Percentiles rank a stretch among this genome's conserved stretches.
phyloP scores from a whole-genome alignment of 2,888 invertebrate genomes.

The Pterobdella sp. region DNA sequence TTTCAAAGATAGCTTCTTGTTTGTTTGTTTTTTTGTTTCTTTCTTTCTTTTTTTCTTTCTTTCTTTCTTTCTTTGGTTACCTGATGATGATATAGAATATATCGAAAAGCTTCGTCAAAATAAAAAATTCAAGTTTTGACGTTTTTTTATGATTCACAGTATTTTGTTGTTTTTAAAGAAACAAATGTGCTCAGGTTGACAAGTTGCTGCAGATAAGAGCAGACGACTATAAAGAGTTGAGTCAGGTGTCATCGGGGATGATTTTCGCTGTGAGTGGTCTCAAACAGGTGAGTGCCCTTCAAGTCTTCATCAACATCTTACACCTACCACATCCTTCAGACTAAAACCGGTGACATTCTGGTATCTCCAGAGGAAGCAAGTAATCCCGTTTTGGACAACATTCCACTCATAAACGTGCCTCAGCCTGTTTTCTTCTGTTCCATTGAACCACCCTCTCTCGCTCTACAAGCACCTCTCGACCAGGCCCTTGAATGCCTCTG shows the following conservation, averaged over 20 bases:
- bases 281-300: slow-evolving; percentile 57
- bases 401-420: slow-evolving; percentile 56
- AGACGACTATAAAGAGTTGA: slow-evolving; percentile 75
- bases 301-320: background rate
- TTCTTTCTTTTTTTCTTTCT: background rate
- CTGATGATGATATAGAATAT: no score
- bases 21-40: background rate
- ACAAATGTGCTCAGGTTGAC: slow-evolving; percentile 57
- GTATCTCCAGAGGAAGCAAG: slow-evolving; percentile 35
- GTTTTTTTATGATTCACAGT: no score
- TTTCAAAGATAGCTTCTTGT: background rate
- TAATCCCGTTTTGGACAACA: slow-evolving; percentile 23
- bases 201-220: slow-evolving; percentile 69
- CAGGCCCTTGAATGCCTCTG: slow-evolving; percentile 69
- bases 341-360: slow-evolving; percentile 58
- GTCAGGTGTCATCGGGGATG: slow-evolving; percentile 60
- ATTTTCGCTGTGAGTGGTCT: slow-evolving; percentile 82
- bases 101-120: no score
- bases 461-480: slow-evolving; percentile 69
- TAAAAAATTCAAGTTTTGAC: no score
- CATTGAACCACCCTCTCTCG: slow-evolving; percentile 78
- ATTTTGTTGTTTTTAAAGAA: slow-evolving; percentile 69
- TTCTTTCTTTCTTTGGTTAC: background rate
- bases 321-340: slow-evolving; percentile 34
- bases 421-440: slow-evolving; percentile 94